Conservation (phyloP, 2,113 vertebrate genomes). For the Neotragus pygmaeus region DNA sequence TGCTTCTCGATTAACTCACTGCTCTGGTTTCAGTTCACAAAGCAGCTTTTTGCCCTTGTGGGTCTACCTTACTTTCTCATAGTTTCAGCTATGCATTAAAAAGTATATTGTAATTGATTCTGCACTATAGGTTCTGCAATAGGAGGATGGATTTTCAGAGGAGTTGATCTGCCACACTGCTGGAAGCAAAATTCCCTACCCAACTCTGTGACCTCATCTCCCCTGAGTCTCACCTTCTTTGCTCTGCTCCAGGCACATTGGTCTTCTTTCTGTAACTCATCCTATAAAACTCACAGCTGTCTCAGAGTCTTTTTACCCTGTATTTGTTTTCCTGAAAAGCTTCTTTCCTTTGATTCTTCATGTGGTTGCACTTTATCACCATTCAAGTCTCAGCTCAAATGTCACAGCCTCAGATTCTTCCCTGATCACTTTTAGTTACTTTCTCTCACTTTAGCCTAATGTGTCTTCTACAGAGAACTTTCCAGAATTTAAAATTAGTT, state of each 20-base stretch:
- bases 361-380: not conserved
- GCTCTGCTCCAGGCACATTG: not conserved
- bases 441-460: not conserved
- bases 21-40: not conserved
- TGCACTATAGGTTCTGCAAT: not conserved
- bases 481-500: not conserved
- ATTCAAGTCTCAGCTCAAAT: not conserved
- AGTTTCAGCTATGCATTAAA: conserved; percentile 8
- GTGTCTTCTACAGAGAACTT: not conserved
- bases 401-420: not conserved
- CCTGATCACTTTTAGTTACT: not conserved
- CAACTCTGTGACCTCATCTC: not conserved
- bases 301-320: not conserved
- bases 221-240: not conserved
- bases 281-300: not conserved
- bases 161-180: not conserved
- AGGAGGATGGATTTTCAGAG: not conserved
- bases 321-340: conserved; percentile 18
- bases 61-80: conserved; percentile 8
- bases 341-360: not conserved
- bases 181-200: not conserved
- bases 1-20: not conserved
- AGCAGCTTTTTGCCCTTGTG: conserved; percentile 8
- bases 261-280: not conserved
- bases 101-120: conserved; percentile 1